Conservation (phyloP, 2,888 invertebrate species). For the Globia sparganii region DNA sequence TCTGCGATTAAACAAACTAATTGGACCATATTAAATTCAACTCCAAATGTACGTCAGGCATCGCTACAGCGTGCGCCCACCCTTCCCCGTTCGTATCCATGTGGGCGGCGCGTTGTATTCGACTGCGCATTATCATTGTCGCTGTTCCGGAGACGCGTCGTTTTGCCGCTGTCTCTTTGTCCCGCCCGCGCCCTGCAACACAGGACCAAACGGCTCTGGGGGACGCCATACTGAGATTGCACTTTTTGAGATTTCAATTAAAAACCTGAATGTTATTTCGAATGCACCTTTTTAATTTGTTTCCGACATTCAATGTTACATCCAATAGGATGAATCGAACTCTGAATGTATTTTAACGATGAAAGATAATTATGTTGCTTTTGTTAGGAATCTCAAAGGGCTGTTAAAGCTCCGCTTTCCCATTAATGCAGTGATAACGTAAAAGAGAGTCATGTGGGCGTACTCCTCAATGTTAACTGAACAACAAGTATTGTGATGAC, state of each 20-base stretch:
- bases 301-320: neutral
- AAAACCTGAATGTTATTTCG: constrained; percentile 15
- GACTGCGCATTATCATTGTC: constrained; percentile 39
- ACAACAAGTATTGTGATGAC: neutral
- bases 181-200: neutral
- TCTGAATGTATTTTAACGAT: neutral
- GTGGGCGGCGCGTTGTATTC: constrained; percentile 12
- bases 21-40: neutral
- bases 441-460: neutral
- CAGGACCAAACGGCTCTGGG: constrained; percentile 1
- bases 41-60: neutral
- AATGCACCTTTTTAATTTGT: constrained; percentile 1
- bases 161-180: constrained; percentile 23
- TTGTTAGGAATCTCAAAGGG: neutral
- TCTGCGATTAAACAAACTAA: neutral
- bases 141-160: constrained; percentile 13
- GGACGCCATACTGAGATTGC: constrained; percentile 3
- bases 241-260: constrained; percentile 54
- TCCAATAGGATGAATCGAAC: neutral
- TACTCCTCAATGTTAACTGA: too few relatives aligned
- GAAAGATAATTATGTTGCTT: neutral
- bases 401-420: neutral
- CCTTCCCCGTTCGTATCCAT: neutral
- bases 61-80: neutral
- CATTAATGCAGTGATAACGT: neutral